Evolutionary conservation across 1,140 invertebrate species (phyloP).

Genomic region (Heliconius nattereri): DNA sequence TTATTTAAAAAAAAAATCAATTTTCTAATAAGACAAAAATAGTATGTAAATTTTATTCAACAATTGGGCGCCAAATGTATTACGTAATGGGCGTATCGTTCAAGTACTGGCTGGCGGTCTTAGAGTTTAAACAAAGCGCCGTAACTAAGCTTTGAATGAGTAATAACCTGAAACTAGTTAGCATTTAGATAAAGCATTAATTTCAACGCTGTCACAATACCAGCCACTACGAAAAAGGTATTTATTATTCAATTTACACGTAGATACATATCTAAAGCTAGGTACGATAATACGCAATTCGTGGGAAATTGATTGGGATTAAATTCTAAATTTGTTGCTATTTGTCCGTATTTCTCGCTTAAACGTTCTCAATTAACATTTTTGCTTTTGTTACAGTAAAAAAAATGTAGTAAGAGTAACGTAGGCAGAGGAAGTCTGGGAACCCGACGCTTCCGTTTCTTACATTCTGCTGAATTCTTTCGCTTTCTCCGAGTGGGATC

Average conservation of each 20-base stretch:
- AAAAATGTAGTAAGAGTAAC: no score
- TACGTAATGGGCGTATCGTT: constrained; percentile 31
- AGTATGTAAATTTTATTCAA: neutral
- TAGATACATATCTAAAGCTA: constrained; percentile 43
- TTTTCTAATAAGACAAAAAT: neutral
- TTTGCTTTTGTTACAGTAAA: neutral
- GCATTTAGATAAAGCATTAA: constrained; percentile 49
- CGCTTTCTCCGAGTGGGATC: no score
- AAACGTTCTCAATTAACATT: constrained; percentile 9
- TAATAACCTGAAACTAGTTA: constrained; percentile 47
- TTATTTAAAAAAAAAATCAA: no score
- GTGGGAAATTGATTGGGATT: constrained; percentile 32
- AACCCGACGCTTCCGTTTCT: no score
- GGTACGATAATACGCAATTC: constrained; percentile 29
- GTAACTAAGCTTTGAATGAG: constrained; percentile 44
- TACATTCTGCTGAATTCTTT: no score
- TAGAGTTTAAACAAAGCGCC: constrained; percentile 40
- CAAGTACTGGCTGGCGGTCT: constrained; percentile 30
- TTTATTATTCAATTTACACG: constrained; percentile 49
- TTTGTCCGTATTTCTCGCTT: neutral
- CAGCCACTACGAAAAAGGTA: constrained; percentile 44
- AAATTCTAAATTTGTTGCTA: constrained; percentile 17
- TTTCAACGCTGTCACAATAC: constrained; percentile 45
- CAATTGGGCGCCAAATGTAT: constrained; percentile 30
- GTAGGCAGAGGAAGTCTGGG: no score